Evolutionary conservation across 2,888 invertebrate genomes (phyloP), one percentile per base, ranked within the genome.

Genomic region (Hypomecis atomaria): DNA sequence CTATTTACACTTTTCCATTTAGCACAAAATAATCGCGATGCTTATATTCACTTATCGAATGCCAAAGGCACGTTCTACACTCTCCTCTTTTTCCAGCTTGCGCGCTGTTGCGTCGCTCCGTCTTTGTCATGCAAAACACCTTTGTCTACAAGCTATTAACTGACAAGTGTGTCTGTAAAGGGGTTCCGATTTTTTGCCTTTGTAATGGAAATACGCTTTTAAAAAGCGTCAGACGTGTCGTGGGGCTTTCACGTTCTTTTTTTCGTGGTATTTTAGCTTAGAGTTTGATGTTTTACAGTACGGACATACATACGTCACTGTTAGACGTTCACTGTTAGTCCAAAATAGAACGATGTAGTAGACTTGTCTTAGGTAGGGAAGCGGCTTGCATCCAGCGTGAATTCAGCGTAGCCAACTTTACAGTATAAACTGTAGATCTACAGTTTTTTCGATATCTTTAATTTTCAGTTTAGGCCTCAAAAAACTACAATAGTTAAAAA

Each of bases 111-210:
- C 7, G 13, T 61, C 33, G n/a, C 10, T 4, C 38, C 38, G 53
- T 67, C 72, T 81, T 76, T 79, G 78, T 81, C 76, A 78, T 78
- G 81, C 74, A 76, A 75, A 79, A 76, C 78, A 80, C 78, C 73
- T 79, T 78, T 79, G 78, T 78, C 81, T 79, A 76, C 74, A 76
- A 65, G 72, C 73, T 78, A 77, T 81, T 77, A 79, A 72, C 74
- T 73, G 79, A 75, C 78, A 75, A 76, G 75, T 73, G 66, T 73
- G 75, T 72, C 73, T 72, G 67, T 71, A 70, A 77, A 79, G 76
- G 75, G 73, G 76, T 78, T 73, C 66, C 71, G 69, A 74, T 71
- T 74, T 76, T 73, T 69, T 56, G 40, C 70, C 71, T 78, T 78
- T 80, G 79, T 78, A 71, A 80, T 79, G 79, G 76, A 71, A 79